Base-by-base conservation (phyloP, 2,888 invertebrate genomes). In the Eucera pruinosa region DNA sequence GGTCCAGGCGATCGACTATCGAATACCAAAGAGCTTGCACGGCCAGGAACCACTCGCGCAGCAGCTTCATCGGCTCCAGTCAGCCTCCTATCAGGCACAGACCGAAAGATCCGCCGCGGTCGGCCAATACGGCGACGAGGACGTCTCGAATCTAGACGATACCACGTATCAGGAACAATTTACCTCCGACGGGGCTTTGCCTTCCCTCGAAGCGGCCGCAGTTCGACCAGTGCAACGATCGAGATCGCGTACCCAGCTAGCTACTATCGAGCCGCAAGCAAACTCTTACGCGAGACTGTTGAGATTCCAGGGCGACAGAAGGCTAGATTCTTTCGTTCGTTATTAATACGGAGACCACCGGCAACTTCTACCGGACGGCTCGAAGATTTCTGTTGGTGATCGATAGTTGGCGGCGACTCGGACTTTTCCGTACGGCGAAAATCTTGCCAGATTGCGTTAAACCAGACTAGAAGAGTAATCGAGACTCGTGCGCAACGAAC, bases 1-100 rank as follows among this genome's bases (percentile, higher is more conserved):
- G 54, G 81, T 90, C 15, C 90, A 88, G 45, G 88, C 91, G 30
- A 68, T 90, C 65, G 90, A 91, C 66, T 90, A 90, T 83, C 86
- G 85, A 47, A 80, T 89, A 66, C 88, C 89, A 30, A 86, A 88
- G 65, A 88, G 82, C 67, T 79, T 85, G 47, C 83, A 84, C 67
- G 50, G 70, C 64, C 87, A 84, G 57, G 86, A 88, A 50, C 73
- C 78, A 18, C 57, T 78, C 47, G 52, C 54, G 62, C 80, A 84
- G 61, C 85, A 85, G 57, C 78, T 83, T 47, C 85, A 74, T 13
- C 88, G 81, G 23, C 68, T 71, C 47, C 86, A 79, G 50, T 45
- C 55, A 18, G 64, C 79, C 67, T 43, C 61, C 20, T 74, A 74
- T 66, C 57, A 52, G 20, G 33, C 47, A 18, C 68, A 25, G 45